Percentiles rank a stretch among this genome's conserved stretches.
phyloP scores from a whole-genome alignment of 2,113 vertebrate species.

The Entomyzon cyanotis region DNA sequence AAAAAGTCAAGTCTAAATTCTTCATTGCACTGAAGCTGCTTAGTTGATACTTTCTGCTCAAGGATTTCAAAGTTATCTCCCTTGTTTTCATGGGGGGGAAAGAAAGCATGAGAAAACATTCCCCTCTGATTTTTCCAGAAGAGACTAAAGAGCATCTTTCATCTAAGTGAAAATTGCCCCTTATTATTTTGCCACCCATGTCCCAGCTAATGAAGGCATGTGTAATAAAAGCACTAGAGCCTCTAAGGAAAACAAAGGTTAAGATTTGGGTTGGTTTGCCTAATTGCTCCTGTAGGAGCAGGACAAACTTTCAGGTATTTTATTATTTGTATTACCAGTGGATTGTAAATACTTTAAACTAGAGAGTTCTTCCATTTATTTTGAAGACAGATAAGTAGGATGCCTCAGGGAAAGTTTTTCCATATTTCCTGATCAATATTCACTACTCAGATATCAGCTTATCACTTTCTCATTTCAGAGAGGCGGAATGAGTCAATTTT shows the following conservation, averaged over 20 bases:
- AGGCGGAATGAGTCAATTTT: conserved; percentile 47
- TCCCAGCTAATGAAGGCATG: neutral
- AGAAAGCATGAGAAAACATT: neutral
- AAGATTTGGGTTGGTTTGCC: neutral
- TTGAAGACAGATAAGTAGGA: conserved; percentile 28
- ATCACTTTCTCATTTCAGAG: conserved; percentile 54
- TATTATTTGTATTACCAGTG: conserved; percentile 34
- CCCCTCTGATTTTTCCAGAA: neutral
- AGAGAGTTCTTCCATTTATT: conserved; percentile 49
- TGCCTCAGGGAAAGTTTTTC: conserved; percentile 55
- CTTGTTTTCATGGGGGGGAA: neutral
- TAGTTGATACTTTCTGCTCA: neutral
- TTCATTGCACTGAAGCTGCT: neutral
- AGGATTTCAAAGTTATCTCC: neutral
- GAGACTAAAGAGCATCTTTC: neutral
- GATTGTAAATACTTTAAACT: conserved; percentile 33
- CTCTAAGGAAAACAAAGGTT: neutral
- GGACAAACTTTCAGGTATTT: neutral
- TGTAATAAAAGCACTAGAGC: neutral
- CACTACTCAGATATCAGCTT: conserved; percentile 44
- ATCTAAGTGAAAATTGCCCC: neutral
- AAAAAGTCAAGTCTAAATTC: neutral
- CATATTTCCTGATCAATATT: conserved; percentile 67
- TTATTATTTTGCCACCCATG: neutral
- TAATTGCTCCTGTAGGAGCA: neutral